These are phyloP conservation scores for Struthidea cinerea DNA, from an alignment of 2,113 vertebrate genomes.

Conservation along the genomic window DNA sequence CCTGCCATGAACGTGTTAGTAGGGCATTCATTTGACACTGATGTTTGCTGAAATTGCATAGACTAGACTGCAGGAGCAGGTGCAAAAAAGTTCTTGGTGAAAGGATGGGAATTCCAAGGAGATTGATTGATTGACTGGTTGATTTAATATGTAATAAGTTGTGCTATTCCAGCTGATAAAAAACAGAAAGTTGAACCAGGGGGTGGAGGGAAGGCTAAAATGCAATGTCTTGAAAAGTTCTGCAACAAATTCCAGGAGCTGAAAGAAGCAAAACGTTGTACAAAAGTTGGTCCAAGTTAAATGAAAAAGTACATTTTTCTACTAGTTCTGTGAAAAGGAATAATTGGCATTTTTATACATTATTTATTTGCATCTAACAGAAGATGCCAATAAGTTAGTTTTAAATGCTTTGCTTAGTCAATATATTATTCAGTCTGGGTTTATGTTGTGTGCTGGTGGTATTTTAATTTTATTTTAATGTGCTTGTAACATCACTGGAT, in stretches of 20 bases:
- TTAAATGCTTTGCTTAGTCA: not conserved
- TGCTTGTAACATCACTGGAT: not conserved
- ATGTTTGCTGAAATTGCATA: not conserved
- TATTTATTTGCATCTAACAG: not conserved
- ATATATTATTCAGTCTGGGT: not conserved
- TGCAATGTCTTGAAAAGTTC: not conserved
- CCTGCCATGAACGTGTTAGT: not conserved
- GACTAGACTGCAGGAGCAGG: not conserved
- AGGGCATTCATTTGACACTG: not conserved
- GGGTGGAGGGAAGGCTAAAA: not conserved
- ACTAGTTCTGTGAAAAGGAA: not conserved
- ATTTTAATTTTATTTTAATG: not conserved
- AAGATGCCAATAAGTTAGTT: not conserved
- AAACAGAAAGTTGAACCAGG: not conserved
- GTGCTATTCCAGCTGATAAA: not conserved
- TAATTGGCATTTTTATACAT: not conserved
- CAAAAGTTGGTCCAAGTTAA: not conserved
- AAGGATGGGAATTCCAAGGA: not conserved
- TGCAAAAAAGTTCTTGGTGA: not conserved
- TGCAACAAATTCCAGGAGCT: not conserved
- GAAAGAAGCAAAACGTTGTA: not conserved
- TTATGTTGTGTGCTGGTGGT: not conserved
- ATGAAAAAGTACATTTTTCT: not conserved
- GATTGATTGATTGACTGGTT: not conserved
- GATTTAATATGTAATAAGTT: not conserved